Evolutionary conservation across 2,113 vertebrate species (phyloP).

Genomic region (Petrocephalus zakoni): DNA sequence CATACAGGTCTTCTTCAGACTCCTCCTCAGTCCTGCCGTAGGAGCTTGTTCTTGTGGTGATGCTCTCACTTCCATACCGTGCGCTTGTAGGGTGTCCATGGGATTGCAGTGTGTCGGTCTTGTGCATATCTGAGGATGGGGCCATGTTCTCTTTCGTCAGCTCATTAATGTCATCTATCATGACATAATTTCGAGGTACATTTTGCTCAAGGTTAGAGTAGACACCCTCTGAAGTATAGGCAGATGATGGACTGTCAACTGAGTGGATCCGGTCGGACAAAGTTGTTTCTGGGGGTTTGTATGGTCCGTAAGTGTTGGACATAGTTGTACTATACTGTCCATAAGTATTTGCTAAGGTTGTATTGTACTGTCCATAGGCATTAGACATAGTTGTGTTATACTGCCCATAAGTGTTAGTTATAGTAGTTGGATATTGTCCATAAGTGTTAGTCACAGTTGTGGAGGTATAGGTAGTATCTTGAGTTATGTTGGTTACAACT

Average conservation of each 20-base stretch:
- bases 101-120: constrained; percentile 51
- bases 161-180: constrained; percentile 98
- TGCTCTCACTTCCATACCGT: constrained; percentile 67
- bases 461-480: constrained; percentile 68
- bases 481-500: constrained; percentile 71
- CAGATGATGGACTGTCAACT: constrained; percentile 66
- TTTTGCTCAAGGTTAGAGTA: constrained; percentile 93
- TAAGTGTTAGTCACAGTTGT: constrained; percentile 59
- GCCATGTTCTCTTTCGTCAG: constrained; percentile 83
- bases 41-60: constrained; percentile 64
- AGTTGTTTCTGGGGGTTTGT: constrained; percentile 66
- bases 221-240: constrained; percentile 76
- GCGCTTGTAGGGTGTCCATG: constrained; percentile 53
- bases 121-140: constrained; percentile 58
- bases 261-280: constrained; percentile 59
- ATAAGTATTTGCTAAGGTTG: constrained; percentile 20
- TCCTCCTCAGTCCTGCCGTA: constrained; percentile 74
- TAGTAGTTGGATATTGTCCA: constrained; percentile 64
- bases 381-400: constrained; percentile 33
- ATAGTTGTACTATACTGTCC: constrained; percentile 20
- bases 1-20: constrained; percentile 72
- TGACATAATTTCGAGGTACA: constrained; percentile 93
- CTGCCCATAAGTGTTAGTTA: constrained; percentile 19
- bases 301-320: constrained; percentile 58
- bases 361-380: constrained; percentile 69